phyloP scores from a whole-genome alignment of 2,888 invertebrate species.

The Orthonychiurus folsomi region DNA sequence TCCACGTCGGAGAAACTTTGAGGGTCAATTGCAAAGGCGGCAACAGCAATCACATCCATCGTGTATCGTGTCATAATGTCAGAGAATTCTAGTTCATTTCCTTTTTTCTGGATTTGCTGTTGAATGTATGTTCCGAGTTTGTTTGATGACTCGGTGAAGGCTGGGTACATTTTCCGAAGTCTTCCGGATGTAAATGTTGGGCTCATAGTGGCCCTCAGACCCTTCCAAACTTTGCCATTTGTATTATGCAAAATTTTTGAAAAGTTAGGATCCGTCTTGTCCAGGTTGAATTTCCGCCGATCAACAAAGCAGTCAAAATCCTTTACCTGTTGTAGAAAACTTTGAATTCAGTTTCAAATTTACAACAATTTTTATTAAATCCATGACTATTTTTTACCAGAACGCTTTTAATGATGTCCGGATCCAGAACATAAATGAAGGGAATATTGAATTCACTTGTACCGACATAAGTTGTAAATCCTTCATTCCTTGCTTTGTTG shows the following conservation, averaged over 20 bases:
- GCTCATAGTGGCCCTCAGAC: slow-evolving; percentile 19
- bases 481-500: too few species aligned
- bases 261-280: not conserved
- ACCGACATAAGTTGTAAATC: too few species aligned
- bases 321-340: slow-evolving; percentile 14
- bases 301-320: slow-evolving; percentile 7
- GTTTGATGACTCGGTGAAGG: slow-evolving; percentile 7
- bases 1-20: not conserved
- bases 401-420: too few species aligned
- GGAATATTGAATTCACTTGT: too few species aligned
- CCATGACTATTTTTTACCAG: too few species aligned
- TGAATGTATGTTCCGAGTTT: not conserved
- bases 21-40: slow-evolving; percentile 46
- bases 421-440: too few species aligned
- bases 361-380: too few species aligned
- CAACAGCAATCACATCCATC: slow-evolving; percentile 42
- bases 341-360: slow-evolving; percentile 20
- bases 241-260: not conserved
- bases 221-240: slow-evolving; percentile 30
- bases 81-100: slow-evolving; percentile 9
- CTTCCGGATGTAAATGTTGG: slow-evolving; percentile 29
- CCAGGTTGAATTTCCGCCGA: not conserved
- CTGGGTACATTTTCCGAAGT: slow-evolving; percentile 23
- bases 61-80: slow-evolving; percentile 21
- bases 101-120: not conserved